Evolutionary conservation across 2,888 invertebrate genomes (phyloP), one percentile per base, ranked within the genome.

Genomic region (Ecdyonurus torrentis): DNA sequence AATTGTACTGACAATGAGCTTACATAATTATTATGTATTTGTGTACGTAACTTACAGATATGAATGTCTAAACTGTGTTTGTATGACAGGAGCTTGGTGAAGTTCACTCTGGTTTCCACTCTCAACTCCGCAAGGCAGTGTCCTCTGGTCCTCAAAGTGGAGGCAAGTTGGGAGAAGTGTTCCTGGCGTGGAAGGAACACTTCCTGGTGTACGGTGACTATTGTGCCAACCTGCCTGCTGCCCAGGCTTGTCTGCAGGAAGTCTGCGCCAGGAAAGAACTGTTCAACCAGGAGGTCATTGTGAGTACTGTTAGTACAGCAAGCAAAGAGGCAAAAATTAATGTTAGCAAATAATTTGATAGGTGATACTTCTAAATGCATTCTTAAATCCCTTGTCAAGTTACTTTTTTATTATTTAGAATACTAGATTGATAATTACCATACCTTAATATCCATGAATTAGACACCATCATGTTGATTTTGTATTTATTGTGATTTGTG

Each of bases 181-280:
- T 98, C 78, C 82, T 95, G 61, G 86, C 88, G 69, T 94, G 89
- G 84, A 86, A 94, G 69, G 90, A 92, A 72, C 85, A 87, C 65
- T 88, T 99, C 73, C 82, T 97, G 50, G 83, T 94, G 63, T 99
- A 99, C 72, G 97, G 96, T 18, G 89, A 91, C 72, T 99, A 96
- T 76, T 98, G 98, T 78, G 90, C 96, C 59, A 92, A 94, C 75
- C 81, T 99, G 65, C 89, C 93, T 1, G 79, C 81, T 62, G 95
- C 96, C n/a, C 92, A 94, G 72, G 86, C 86, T 66, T 79, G 85
- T 64, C 81, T 98, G 64, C 91, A 92, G 74, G 84, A 87, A 55
- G 72, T 87, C 2, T 87, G 87, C 69, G 79, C 83, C 25, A 82
- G 80, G 65, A 86, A 84, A 71, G 82, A 83, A 66, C 71, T 74